Evolutionary conservation across 2,797 vertebrate species (phyloP).

Genomic region (Allobates femoralis): DNA sequence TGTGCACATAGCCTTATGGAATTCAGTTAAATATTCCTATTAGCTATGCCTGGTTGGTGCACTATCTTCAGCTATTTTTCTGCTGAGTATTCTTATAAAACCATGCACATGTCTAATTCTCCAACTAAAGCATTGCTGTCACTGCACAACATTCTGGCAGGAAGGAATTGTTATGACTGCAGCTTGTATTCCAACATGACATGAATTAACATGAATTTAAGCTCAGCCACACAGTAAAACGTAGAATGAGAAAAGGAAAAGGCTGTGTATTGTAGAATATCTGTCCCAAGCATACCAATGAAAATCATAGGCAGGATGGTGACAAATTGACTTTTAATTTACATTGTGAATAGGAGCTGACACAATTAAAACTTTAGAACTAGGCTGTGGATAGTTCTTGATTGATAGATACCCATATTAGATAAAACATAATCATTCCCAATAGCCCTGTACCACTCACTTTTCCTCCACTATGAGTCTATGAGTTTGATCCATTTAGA

Average conservation of each 20-base stretch:
- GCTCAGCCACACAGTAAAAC: slow-evolving; percentile 50
- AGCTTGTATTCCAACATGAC: slow-evolving; percentile 19
- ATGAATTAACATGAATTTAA: slow-evolving; percentile 43
- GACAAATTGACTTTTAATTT: background rate
- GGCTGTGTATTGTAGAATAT: background rate
- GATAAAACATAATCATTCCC: slow-evolving; percentile 23
- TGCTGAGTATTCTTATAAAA: background rate
- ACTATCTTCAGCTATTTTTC: background rate
- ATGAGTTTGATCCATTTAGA: slow-evolving; percentile 36
- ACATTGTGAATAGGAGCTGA: background rate
- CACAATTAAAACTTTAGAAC: background rate
- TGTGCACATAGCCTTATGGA: too few relatives aligned
- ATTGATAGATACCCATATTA: slow-evolving; percentile 42
- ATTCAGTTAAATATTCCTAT: too few relatives aligned
- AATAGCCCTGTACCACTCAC: slow-evolving; percentile 4
- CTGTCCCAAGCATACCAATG: background rate
- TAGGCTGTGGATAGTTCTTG: slow-evolving; percentile 3
- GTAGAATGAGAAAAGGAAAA: slow-evolving; percentile 6
- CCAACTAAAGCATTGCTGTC: slow-evolving; percentile 26
- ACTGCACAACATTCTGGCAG: background rate
- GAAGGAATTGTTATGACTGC: slow-evolving; percentile 34
- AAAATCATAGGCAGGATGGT: background rate
- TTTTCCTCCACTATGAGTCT: background rate
- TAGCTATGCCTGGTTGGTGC: too few relatives aligned
- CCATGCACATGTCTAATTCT: background rate